Conservation (phyloP, 2,888 invertebrate genomes). For the Epicampocera succincta region DNA sequence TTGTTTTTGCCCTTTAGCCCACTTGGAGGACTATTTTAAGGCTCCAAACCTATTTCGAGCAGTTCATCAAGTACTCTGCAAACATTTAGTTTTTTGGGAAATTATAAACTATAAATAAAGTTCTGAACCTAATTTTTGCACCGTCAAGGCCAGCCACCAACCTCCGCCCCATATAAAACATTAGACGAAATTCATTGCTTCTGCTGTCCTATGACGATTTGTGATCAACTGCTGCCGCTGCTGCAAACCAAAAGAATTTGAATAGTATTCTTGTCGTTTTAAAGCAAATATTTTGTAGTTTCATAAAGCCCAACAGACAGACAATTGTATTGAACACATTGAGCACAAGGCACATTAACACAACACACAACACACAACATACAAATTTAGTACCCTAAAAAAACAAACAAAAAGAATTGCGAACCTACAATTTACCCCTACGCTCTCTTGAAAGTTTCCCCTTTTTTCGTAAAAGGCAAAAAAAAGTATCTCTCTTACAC, state of each 20-base stretch:
- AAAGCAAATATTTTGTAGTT: slow-evolving; percentile 51
- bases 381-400: slow-evolving; percentile 38
- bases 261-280: slow-evolving; percentile 23
- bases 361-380: slow-evolving; percentile 7
- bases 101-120: slow-evolving; percentile 37
- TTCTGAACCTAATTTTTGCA: slow-evolving; percentile 9
- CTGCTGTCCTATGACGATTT: slow-evolving; percentile 24
- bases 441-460: slow-evolving; percentile 23
- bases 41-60: slow-evolving; percentile 26
- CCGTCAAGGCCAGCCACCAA: slow-evolving; percentile 32
- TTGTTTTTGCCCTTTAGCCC: slow-evolving; percentile 30
- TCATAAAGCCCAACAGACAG: slow-evolving; percentile 49
- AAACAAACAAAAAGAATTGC: slow-evolving; percentile 23
- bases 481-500: slow-evolving; percentile 2
- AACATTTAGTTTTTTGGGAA: slow-evolving; percentile 22
- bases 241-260: slow-evolving; percentile 41
- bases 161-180: background rate
- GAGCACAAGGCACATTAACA: too few relatives aligned
- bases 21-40: background rate
- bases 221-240: slow-evolving; percentile 37
- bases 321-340: slow-evolving; percentile 47
- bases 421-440: slow-evolving; percentile 46
- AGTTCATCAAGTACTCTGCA: slow-evolving; percentile 26
- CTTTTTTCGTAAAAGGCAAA: slow-evolving; percentile 52
- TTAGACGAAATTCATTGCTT: slow-evolving; percentile 12